Evolutionary conservation across 2,888 invertebrate species (phyloP).

Genomic region (Ennomos fuscantarius): DNA sequence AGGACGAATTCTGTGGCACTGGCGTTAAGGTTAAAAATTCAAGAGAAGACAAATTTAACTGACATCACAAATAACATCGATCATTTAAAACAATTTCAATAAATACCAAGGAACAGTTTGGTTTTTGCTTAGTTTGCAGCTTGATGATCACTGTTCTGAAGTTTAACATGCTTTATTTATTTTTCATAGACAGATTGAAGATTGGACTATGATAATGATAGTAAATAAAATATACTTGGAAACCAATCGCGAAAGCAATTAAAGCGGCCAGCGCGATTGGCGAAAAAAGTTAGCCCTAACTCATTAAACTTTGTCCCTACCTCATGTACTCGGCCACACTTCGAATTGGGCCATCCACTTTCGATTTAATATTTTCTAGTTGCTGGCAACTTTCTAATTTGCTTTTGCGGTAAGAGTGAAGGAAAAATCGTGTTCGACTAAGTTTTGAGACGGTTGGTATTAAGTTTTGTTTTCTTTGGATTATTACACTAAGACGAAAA

Average conservation of each 20-base stretch:
- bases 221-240: not conserved
- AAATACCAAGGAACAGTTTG: too few relatives aligned
- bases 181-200: too few relatives aligned
- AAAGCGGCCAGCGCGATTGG: conserved; percentile 23
- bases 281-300: conserved; percentile 38
- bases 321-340: conserved; percentile 36
- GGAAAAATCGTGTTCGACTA: conserved; percentile 19
- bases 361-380: conserved; percentile 48
- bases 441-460: conserved; percentile 2
- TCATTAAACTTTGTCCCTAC: conserved; percentile 49
- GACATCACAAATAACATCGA: not conserved
- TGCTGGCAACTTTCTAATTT: conserved; percentile 53
- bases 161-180: too few relatives aligned
- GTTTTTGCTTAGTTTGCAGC: too few relatives aligned
- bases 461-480: conserved; percentile 2
- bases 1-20: too few relatives aligned
- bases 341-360: conserved; percentile 45
- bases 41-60: not conserved
- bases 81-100: too few relatives aligned
- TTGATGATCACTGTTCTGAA: too few relatives aligned
- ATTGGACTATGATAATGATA: too few relatives aligned
- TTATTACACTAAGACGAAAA: too few relatives aligned
- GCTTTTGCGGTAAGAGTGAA: conserved; percentile 34
- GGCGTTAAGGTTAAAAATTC: too few relatives aligned
- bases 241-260: conserved; percentile 32